These are phyloP conservation scores for Dryobota labecula DNA, from an alignment of 2,888 invertebrate species.

Conservation along the genomic window DNA sequence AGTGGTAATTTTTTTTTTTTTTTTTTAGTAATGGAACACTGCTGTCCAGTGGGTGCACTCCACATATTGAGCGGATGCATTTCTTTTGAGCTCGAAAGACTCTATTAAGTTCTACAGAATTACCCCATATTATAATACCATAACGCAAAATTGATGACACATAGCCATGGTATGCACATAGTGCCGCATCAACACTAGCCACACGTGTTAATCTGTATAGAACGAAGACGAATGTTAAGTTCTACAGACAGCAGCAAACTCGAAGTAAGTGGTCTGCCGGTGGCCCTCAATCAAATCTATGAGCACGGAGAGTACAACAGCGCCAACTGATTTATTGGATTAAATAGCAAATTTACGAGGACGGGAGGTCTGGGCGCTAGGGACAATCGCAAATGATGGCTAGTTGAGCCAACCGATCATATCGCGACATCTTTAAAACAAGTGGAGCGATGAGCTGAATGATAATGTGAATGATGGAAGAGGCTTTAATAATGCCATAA, in stretches of 20 bases:
- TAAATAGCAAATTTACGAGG: conserved; percentile 52
- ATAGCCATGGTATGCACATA: no score
- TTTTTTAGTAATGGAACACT: no score
- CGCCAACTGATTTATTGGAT: conserved; percentile 59
- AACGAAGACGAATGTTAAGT: no score
- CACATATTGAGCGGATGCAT: no score
- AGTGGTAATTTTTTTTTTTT: no score
- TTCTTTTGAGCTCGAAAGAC: no score
- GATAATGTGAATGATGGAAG: conserved; percentile 5
- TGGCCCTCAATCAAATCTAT: conserved; percentile 25
- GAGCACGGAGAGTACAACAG: conserved; percentile 18
- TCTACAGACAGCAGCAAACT: neutral
- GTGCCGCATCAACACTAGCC: no score
- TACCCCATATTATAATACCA: no score
- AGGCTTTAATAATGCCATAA: conserved; percentile 1
- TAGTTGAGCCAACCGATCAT: conserved; percentile 4
- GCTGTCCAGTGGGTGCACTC: no score
- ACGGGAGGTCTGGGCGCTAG: conserved; percentile 23
- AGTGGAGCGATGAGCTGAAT: conserved; percentile 9
- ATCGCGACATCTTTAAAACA: neutral
- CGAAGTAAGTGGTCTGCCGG: neutral
- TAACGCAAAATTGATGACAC: no score
- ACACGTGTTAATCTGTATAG: no score
- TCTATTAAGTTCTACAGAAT: no score
- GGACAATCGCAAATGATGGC: conserved; percentile 20